Evolutionary conservation across 2,113 vertebrate species (phyloP).

Genomic region (Plecotus auritus): DNA sequence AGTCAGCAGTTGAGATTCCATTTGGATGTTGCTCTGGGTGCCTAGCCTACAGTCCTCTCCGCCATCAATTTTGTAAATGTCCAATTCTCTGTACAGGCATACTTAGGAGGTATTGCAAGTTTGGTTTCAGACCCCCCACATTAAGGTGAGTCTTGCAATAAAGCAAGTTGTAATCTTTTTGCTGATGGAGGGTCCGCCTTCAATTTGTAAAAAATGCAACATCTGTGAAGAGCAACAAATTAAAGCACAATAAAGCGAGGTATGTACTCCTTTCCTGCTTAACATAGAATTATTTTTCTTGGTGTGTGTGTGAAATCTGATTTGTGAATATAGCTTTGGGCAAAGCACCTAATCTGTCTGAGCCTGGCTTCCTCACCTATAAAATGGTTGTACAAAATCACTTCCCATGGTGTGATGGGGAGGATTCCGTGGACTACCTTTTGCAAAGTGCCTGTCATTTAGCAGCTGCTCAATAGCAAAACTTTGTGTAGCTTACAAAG

Average conservation of each 20-base stretch:
- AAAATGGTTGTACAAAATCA: background rate
- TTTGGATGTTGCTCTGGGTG: background rate
- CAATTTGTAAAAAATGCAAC: background rate
- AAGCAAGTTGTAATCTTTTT: background rate
- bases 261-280: background rate
- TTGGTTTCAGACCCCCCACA: background rate
- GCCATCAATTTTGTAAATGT: background rate
- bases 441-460: background rate
- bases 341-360: background rate
- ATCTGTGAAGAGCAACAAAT: background rate
- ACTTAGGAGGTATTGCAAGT: background rate
- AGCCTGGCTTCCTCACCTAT: background rate
- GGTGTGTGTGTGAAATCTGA: background rate
- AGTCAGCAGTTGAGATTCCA: background rate
- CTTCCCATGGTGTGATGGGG: background rate
- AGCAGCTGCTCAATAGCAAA: background rate
- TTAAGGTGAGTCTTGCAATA: background rate
- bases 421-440: background rate
- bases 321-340: background rate
- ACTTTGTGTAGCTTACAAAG: background rate
- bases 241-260: background rate
- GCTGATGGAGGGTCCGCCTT: background rate
- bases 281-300: background rate
- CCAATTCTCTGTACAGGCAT: background rate
- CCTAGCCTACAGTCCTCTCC: background rate